Evolutionary conservation across 2,888 invertebrate genomes (phyloP).

Genomic region (Diarsia dahlii): DNA sequence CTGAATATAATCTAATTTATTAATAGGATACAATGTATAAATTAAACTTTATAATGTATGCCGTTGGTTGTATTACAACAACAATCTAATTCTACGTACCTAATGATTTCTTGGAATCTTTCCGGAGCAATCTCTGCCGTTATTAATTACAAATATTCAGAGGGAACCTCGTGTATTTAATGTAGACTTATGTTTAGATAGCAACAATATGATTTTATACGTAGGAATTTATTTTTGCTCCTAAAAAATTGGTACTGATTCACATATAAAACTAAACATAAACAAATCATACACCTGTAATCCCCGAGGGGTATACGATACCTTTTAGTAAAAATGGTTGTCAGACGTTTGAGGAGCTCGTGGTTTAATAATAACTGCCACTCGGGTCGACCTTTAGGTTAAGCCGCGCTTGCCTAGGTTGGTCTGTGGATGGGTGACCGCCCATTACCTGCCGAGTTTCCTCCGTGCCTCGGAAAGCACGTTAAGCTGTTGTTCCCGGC

Average conservation of each 20-base stretch:
- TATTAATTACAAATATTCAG: constrained; percentile 18
- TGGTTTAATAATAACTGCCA: too few relatives aligned
- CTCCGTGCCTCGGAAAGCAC: too few relatives aligned
- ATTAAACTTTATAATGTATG: constrained; percentile 2
- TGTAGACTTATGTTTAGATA: constrained; percentile 3
- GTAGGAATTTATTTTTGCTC: neutral
- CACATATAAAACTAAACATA: neutral
- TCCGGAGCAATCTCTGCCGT: constrained; percentile 5
- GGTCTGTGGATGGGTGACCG: too few relatives aligned
- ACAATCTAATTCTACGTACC: neutral
- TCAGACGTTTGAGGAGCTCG: too few relatives aligned
- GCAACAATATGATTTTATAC: neutral
- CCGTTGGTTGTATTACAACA: constrained; percentile 4
- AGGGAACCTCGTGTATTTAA: neutral
- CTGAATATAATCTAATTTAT: constrained; percentile 12
- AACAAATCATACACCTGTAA: neutral
- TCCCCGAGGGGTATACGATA: too few relatives aligned
- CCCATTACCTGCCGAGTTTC: too few relatives aligned
- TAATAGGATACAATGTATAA: constrained; percentile 4
- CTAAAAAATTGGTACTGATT: too few relatives aligned
- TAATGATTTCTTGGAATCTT: constrained; percentile 7
- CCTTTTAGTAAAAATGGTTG: too few relatives aligned
- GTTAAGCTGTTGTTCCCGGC: too few relatives aligned
- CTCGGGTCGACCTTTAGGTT: too few relatives aligned
- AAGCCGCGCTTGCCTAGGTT: too few relatives aligned